Base-by-base conservation (phyloP, 1,140 invertebrate genomes). In the Drosophila hydei region DNA sequence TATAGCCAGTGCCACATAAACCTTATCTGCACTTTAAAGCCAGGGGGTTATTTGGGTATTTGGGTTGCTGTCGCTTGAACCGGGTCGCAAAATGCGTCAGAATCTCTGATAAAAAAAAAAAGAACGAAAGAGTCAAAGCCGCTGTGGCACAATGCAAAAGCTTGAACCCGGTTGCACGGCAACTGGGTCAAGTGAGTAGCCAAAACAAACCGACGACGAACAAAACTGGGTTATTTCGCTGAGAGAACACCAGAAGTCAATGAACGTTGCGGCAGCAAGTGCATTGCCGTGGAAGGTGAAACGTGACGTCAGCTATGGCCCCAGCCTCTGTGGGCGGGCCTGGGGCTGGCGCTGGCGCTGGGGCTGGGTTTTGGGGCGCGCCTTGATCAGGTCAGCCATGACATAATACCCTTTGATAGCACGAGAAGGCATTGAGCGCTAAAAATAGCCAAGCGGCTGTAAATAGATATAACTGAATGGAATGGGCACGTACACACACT, bases 371-470 rank as follows among this genome's bases (percentile, higher is more conserved):
- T 23, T 21, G n/a, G 12, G 27, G 64, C 56, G 48, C 47, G 56
- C 61, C 72, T 48, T 18, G 52, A 70, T 54, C 58, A 61, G 80
- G 81, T 81, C 77, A 85, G 74, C 81, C 81, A 77, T 87, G 81
- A 85, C 81, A 85, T 87, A 85, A 85, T 88, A 81, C 77, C 71
- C 77, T 77, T 85, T 87, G 80, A 84, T 80, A 71, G 77, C 80
- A 64, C n/a, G 59, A 45, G 23, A 75, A 62, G 74, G 62, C 81
- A 85, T 77, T 81, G 77, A 59, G 27, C 11, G 18, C 77, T 85
- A 85, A 75, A 87, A 81, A 81, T 85, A 85, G 65, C 76, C 38
- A 38, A 27, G 54, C 18, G 59, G 47, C 68, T 79, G 69, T 70
- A 75, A 77, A 76, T 85, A 72, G 76, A 77, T 58, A 73, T 30